phyloP scores from a whole-genome alignment of 2,797 vertebrate genomes.

The Macropodus opercularis region DNA sequence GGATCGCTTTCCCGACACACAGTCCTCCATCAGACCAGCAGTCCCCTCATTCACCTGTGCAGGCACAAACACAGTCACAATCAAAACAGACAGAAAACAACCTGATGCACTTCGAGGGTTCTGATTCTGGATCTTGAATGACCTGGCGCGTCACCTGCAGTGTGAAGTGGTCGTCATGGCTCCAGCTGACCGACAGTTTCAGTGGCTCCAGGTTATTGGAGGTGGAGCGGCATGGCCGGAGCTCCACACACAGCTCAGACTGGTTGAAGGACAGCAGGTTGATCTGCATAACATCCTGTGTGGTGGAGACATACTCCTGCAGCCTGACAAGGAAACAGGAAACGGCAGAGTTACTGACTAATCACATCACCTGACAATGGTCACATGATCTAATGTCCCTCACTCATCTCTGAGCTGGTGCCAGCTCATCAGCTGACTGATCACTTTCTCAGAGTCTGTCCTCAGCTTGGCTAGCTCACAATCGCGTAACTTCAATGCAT shows the following conservation, averaged over 20 bases:
- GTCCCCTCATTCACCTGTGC: constrained; percentile 59
- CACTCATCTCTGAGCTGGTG: constrained; percentile 69
- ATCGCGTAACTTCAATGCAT: constrained; percentile 66
- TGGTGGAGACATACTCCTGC: constrained; percentile 44
- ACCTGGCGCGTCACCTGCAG: constrained; percentile 65
- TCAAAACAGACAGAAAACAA: no score
- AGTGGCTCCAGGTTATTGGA: constrained; percentile 66
- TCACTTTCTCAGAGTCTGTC: constrained; percentile 42
- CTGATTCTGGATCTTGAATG: not conserved
- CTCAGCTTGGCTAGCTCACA: constrained; percentile 57
- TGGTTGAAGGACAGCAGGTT: constrained; percentile 62
- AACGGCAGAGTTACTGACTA: constrained; percentile 6
- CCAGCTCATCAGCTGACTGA: constrained; percentile 46
- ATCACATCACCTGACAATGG: constrained; percentile 24
- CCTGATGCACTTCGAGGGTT: not conserved
- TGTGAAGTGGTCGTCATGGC: constrained; percentile 56
- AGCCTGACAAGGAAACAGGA: constrained; percentile 56
- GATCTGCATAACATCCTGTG: constrained; percentile 60
- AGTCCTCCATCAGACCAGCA: constrained; percentile 56
- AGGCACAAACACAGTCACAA: not conserved
- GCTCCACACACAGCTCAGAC: constrained; percentile 74
- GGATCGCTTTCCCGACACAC: constrained; percentile 31
- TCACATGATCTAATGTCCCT: no score
- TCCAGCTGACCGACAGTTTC: constrained; percentile 67
- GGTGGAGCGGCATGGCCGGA: constrained; percentile 55